phyloP scores from a whole-genome alignment of 2,113 vertebrate genomes.

The Etheostoma cragini region DNA sequence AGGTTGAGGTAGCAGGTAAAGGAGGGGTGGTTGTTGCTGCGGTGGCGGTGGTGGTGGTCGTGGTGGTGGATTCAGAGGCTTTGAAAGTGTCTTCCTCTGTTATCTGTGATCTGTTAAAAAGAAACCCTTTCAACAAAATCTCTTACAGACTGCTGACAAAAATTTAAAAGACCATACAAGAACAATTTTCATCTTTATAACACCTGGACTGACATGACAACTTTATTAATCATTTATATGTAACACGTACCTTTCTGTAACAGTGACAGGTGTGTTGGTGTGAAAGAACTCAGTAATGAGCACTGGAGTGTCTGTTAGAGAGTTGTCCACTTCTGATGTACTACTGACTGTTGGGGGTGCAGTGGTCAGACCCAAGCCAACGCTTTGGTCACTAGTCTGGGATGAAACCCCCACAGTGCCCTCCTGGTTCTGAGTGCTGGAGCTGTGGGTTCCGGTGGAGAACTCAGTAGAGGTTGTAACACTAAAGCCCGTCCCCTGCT shows the following conservation, averaged over 20 bases:
- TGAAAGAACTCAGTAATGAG: conserved; percentile 45
- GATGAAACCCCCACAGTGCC: conserved; percentile 50
- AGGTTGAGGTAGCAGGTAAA: conserved; percentile 42
- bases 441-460: conserved; percentile 42
- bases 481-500: conserved; percentile 26
- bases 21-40: conserved; percentile 1
- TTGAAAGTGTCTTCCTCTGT: conserved; percentile 65
- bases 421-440: conserved; percentile 54
- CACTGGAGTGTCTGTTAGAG: conserved; percentile 38
- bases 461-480: conserved; percentile 62
- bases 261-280: conserved; percentile 51
- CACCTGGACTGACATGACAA: background rate
- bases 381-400: conserved; percentile 54
- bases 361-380: conserved; percentile 60
- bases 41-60: conserved; percentile 3
- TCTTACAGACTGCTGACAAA: background rate
- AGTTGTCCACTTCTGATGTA: conserved; percentile 48
- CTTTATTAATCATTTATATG: no score
- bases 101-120: conserved; percentile 49
- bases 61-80: conserved; percentile 11
- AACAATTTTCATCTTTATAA: background rate
- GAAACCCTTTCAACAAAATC: background rate
- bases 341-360: conserved; percentile 53
- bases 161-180: background rate
- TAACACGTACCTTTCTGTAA: conserved; percentile 66